A percentile compares a stretch with the other conserved stretches of the same genome.
phyloP scores from a whole-genome alignment of 2,113 vertebrate species.

The Neomonachus schauinslandi region DNA sequence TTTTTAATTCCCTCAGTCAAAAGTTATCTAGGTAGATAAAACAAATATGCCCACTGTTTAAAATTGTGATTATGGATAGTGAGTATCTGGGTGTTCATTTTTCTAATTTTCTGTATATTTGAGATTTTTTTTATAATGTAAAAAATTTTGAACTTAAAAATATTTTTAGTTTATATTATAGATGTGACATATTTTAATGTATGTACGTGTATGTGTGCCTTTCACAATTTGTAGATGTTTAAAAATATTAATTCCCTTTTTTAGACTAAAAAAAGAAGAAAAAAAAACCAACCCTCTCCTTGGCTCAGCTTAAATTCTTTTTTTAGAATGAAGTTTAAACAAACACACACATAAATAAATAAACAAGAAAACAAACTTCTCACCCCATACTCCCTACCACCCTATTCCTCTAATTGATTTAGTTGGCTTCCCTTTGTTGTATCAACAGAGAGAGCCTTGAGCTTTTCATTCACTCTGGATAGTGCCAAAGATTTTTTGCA shows the following conservation, averaged over 20 bases:
- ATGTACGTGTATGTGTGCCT: background rate
- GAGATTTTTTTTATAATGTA: background rate
- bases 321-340: conserved; percentile 62
- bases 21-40: background rate
- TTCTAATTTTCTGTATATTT: conserved; percentile 35
- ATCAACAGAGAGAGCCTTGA: conserved; percentile 68
- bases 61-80: background rate
- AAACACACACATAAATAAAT: conserved; percentile 45
- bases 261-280: conserved; percentile 13
- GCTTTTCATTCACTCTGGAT: conserved; percentile 61
- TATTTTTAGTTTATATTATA: background rate
- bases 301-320: conserved; percentile 48
- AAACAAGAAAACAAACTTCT: conserved; percentile 60
- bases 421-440: conserved; percentile 73
- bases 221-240: conserved; percentile 26
- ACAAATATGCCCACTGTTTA: background rate
- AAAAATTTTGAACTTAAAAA: conserved; percentile 30
- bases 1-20: conserved; percentile 12
- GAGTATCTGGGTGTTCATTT: background rate
- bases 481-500: conserved; percentile 79
- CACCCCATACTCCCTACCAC: conserved; percentile 23
- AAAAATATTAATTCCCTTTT: conserved; percentile 48
- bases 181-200: background rate
- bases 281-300: background rate
- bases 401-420: conserved; percentile 68